Percentiles rank a stretch among this genome's conserved stretches.
Evolutionary conservation across 2,888 invertebrate genomes (phyloP).

Genomic region (Dicyrtomina minuta): DNA sequence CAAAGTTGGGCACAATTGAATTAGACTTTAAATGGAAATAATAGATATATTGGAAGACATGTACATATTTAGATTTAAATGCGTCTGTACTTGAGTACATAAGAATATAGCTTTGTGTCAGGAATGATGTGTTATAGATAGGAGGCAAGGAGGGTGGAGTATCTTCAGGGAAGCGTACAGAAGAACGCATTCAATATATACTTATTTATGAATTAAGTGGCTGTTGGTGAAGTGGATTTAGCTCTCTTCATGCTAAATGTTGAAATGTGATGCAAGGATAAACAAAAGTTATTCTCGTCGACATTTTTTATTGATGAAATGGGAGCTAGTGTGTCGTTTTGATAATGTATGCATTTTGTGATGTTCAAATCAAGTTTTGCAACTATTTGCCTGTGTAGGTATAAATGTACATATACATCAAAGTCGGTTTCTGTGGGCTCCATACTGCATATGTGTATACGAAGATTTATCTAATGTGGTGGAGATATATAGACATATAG

Average conservation of each 20-base stretch:
- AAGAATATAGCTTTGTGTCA: too few species aligned
- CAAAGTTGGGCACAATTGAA: too few species aligned
- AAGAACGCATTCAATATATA: background rate
- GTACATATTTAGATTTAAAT: too few species aligned
- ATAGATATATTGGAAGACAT: too few species aligned
- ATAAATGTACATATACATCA: too few species aligned
- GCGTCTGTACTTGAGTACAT: too few species aligned
- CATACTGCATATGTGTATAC: background rate
- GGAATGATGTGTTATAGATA: too few species aligned
- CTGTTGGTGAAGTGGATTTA: background rate
- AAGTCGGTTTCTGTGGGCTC: too few species aligned
- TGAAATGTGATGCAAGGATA: constrained; percentile 17
- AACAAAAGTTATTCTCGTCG: constrained; percentile 34
- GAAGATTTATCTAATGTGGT: background rate
- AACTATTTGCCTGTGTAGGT: background rate
- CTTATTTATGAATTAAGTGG: too few species aligned
- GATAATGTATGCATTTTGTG: constrained; percentile 22
- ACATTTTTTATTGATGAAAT: constrained; percentile 22
- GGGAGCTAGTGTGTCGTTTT: constrained; percentile 14
- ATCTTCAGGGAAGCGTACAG: too few species aligned
- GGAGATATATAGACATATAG: background rate
- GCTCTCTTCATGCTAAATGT: background rate
- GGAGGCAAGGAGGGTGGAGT: too few species aligned
- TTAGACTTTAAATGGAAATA: too few species aligned
- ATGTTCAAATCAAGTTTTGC: background rate